Percentiles rank a stretch among this genome's conserved stretches.
These are phyloP conservation scores for Gobio occitaniae DNA, from an alignment of 2,797 vertebrate genomes.

Conservation along the genomic window DNA sequence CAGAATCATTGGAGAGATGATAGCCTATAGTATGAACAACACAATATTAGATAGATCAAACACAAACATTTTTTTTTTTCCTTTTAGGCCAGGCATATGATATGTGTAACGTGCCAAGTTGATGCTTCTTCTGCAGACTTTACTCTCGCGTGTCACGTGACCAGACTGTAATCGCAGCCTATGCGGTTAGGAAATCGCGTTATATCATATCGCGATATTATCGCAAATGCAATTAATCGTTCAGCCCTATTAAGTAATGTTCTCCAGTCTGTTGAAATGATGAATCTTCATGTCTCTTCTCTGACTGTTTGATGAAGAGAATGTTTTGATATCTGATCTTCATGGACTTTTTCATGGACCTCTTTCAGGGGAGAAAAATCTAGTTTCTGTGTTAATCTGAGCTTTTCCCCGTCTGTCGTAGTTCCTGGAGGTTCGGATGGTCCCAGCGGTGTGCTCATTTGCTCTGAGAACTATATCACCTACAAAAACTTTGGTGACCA, in stretches of 20 bases:
- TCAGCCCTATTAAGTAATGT: neutral
- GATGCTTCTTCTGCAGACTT: no score
- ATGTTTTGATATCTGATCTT: constrained; percentile 49
- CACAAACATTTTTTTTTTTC: no score
- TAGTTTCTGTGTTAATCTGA: neutral
- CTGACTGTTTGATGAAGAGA: constrained; percentile 55
- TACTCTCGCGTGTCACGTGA: no score
- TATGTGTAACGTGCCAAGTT: no score
- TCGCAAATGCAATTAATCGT: no score
- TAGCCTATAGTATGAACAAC: no score
- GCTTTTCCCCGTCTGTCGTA: constrained; percentile 60
- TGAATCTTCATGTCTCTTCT: constrained; percentile 59
- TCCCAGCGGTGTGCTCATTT: constrained; percentile 96
- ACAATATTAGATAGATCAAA: no score
- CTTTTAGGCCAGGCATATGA: no score
- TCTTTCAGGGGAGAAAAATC: constrained; percentile 4
- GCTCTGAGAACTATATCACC: constrained; percentile 98
- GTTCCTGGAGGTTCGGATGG: constrained; percentile 98
- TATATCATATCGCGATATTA: no score
- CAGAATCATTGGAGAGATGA: no score
- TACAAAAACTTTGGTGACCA: constrained; percentile 99
- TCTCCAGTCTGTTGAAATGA: constrained; percentile 38
- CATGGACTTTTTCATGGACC: neutral
- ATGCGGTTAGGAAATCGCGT: no score
- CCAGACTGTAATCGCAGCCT: no score